These are phyloP conservation scores for Chauna torquata DNA, from an alignment of 2,113 vertebrate genomes.

Conservation along the genomic window DNA sequence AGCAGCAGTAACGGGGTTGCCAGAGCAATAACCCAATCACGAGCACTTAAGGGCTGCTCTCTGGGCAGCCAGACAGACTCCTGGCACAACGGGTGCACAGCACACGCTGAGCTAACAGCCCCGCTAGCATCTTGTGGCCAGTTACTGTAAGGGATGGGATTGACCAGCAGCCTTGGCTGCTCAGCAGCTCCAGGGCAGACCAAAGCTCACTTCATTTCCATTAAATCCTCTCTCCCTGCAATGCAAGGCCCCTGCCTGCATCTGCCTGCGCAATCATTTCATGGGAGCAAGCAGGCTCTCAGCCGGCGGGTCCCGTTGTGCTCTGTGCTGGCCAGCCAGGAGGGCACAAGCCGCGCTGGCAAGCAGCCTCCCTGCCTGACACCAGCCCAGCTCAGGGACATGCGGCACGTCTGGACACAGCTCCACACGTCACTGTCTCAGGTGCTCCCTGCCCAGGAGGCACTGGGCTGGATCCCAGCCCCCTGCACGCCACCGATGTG, in stretches of 20 bases:
- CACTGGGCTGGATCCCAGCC: neutral
- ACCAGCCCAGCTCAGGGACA: neutral
- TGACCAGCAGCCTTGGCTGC: neutral
- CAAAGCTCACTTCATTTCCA: neutral
- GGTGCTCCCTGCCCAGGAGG: neutral
- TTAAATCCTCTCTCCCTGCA: neutral
- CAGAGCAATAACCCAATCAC: neutral
- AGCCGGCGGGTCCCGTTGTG: too few relatives aligned
- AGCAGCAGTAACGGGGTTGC: neutral
- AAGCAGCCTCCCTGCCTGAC: neutral
- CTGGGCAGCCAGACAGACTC: neutral
- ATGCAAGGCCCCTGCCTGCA: neutral
- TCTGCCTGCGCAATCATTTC: neutral
- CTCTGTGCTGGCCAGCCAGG: neutral
- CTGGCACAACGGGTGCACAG: neutral
- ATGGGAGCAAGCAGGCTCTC: neutral
- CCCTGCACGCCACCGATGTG: neutral
- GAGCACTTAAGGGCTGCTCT: too few relatives aligned
- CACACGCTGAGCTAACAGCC: neutral
- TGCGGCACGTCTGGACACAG: neutral
- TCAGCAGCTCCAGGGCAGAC: neutral
- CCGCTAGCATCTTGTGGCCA: neutral
- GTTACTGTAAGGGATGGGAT: neutral
- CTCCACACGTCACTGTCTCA: rapidly evolving
- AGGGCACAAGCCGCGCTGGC: neutral